phyloP scores from a whole-genome alignment of 2,797 vertebrate genomes.

The Propithecus perrieri region DNA sequence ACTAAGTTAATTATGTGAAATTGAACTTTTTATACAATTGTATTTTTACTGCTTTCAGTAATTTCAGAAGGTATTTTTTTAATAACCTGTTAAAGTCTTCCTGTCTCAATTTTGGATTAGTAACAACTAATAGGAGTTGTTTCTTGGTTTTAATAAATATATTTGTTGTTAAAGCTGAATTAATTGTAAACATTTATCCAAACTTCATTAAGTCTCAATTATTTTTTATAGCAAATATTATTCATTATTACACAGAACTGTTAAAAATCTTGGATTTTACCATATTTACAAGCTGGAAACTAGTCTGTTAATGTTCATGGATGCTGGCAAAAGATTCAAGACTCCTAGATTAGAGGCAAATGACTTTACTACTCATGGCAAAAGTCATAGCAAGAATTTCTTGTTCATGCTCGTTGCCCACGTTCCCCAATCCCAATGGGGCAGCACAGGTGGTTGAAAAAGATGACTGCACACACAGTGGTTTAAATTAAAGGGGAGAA shows the following conservation, averaged over 20 bases:
- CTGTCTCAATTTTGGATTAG: not conserved
- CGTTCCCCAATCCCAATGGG: rapidly evolving
- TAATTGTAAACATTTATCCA: not conserved
- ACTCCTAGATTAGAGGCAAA: not conserved
- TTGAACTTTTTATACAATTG: not conserved
- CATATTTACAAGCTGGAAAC: not conserved
- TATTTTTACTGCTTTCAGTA: not conserved
- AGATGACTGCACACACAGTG: too few species aligned
- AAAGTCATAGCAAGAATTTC: not conserved
- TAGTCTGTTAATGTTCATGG: not conserved
- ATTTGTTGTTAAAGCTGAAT: not conserved
- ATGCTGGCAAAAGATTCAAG: not conserved
- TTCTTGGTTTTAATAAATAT: not conserved
- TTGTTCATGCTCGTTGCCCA: not conserved
- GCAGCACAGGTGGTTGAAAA: not conserved
- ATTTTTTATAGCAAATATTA: not conserved
- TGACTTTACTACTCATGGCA: not conserved
- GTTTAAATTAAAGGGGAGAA: not conserved
- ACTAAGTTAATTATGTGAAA: not conserved
- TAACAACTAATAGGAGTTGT: not conserved
- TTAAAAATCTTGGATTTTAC: not conserved
- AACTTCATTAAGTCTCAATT: not conserved
- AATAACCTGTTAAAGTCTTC: not conserved
- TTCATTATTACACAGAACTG: not conserved
- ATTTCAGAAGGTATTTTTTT: not conserved